Conservation (phyloP, 37 sponge, comb jelly and placozoan species). For the Bolinopsis microptera region DNA sequence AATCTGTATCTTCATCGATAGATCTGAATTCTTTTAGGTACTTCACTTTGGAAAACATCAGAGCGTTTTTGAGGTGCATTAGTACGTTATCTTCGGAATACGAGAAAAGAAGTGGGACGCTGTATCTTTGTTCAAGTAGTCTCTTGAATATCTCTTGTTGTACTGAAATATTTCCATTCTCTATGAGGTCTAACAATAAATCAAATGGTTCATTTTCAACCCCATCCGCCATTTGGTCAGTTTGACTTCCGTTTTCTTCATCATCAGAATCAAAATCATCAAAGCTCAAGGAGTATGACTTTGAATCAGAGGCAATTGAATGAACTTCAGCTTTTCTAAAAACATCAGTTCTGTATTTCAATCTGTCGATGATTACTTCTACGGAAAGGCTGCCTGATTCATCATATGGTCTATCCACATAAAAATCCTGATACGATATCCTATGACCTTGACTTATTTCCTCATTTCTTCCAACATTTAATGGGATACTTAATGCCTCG, state of each 20-base stretch:
- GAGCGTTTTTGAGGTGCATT: not conserved
- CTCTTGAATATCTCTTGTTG: not conserved
- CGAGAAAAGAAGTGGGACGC: not conserved
- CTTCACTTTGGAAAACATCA: not conserved
- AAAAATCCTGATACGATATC: slow-evolving; percentile 76
- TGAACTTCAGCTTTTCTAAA: not conserved
- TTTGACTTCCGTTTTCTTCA: not conserved
- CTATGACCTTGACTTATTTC: not conserved
- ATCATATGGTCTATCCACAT: slow-evolving; percentile 77
- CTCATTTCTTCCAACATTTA: no score
- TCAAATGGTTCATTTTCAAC: not conserved
- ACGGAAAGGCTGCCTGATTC: slow-evolving; percentile 78
- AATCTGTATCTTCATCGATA: not conserved
- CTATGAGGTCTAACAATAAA: not conserved
- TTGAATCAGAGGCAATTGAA: not conserved
- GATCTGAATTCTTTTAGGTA: not conserved
- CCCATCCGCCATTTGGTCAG: not conserved
- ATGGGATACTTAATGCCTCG: no score
- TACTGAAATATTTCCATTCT: not conserved
- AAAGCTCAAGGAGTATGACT: not conserved
- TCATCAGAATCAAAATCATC: not conserved
- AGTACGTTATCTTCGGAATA: not conserved
- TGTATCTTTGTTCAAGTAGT: not conserved
- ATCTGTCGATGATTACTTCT: slow-evolving; percentile 73
- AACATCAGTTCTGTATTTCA: slow-evolving; percentile 59